Evolutionary conservation across 2,113 vertebrate species (phyloP).

Genomic region (Corapipo altera): DNA sequence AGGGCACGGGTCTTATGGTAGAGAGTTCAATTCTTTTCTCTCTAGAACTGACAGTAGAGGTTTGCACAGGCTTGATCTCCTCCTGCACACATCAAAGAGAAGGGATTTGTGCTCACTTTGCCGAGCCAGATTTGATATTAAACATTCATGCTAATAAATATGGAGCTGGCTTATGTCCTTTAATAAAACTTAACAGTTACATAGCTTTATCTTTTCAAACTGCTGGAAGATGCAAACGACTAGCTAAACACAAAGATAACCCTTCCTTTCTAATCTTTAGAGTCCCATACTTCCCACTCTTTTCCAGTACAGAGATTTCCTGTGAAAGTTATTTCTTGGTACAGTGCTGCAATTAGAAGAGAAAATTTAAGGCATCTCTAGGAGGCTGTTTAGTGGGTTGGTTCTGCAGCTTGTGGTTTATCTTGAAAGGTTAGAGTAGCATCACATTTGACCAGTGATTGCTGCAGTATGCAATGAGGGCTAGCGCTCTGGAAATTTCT

Average conservation of each 20-base stretch:
- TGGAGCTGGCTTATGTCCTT: neutral
- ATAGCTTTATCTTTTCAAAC: neutral
- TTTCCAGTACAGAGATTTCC: neutral
- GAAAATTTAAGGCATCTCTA: neutral
- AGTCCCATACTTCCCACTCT: neutral
- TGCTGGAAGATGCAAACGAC: neutral
- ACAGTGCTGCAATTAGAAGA: neutral
- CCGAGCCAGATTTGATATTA: neutral
- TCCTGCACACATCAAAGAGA: neutral
- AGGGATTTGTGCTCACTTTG: neutral
- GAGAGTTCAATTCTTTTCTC: neutral
- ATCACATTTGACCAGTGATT: neutral
- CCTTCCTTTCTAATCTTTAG: neutral
- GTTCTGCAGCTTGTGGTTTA: neutral
- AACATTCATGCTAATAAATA: neutral
- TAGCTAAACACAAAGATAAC: conserved; percentile 7
- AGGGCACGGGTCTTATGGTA: neutral
- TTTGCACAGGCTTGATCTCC: neutral
- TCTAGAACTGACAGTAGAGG: neutral
- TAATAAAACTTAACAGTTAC: neutral
- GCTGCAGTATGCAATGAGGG: neutral
- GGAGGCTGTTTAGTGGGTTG: neutral
- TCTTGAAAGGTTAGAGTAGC: neutral
- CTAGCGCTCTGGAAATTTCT: neutral
- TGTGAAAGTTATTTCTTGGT: neutral